A percentile compares a stretch with the other conserved stretches of the same genome.
Evolutionary conservation across 2,888 invertebrate genomes (phyloP).

Genomic region (Drosophila cognata): DNA sequence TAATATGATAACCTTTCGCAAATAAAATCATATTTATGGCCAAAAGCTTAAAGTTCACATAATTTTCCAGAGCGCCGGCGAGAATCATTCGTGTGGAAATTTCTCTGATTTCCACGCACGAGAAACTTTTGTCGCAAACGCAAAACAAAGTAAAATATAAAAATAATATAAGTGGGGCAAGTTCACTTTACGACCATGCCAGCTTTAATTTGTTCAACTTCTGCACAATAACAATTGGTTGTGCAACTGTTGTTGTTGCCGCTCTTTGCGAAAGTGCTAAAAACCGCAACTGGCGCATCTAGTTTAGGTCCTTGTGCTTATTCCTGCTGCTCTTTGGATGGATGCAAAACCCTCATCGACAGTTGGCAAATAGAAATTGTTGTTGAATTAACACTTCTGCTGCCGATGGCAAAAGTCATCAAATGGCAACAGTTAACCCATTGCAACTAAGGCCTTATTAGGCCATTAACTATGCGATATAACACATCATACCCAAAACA

Average conservation of each 20-base stretch:
- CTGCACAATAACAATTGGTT: constrained; percentile 12
- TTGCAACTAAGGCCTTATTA: background rate
- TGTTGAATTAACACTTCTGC: constrained; percentile 37
- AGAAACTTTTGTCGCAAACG: constrained; percentile 48
- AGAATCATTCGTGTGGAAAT: constrained; percentile 52
- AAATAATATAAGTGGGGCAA: constrained; percentile 7
- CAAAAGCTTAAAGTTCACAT: constrained; percentile 42
- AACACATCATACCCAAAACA: background rate
- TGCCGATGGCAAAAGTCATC: background rate
- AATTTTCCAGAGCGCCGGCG: constrained; percentile 27
- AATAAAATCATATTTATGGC: constrained; percentile 15
- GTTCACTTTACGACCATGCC: background rate
- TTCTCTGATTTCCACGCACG: constrained; percentile 55
- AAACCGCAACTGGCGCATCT: constrained; percentile 53
- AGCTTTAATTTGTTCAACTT: constrained; percentile 16
- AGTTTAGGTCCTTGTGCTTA: constrained; percentile 64
- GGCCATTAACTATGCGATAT: background rate
- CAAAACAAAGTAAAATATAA: constrained; percentile 4
- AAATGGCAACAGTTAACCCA: constrained; percentile 12
- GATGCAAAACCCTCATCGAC: constrained; percentile 21
- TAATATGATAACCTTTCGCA: constrained; percentile 1
- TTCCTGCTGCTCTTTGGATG: constrained; percentile 59
- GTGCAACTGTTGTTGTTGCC: constrained; percentile 25
- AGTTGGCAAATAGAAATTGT: constrained; percentile 9
- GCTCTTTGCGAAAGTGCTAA: constrained; percentile 22